Percentiles rank a stretch among this genome's conserved stretches.
phyloP scores from a whole-genome alignment of 1,140 invertebrate genomes.

The Drosophila pachea region DNA sequence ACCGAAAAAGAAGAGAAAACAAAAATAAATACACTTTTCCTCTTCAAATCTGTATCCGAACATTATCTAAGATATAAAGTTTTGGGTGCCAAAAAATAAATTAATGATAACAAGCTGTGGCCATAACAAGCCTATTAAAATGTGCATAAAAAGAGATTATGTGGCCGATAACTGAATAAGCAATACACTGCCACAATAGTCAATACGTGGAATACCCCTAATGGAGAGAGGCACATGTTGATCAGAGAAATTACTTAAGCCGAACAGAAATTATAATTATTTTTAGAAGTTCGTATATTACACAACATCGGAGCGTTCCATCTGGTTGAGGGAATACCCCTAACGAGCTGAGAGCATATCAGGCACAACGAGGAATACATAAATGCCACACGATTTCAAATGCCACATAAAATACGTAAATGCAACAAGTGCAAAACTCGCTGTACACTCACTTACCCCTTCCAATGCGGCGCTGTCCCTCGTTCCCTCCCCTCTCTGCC shows the following conservation, averaged over 20 bases:
- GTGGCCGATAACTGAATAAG: background rate
- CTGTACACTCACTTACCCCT: constrained; percentile 14
- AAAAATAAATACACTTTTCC: background rate
- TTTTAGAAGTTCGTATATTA: background rate
- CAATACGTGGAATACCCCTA: background rate
- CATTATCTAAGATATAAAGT: constrained; percentile 28
- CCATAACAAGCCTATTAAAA: constrained; percentile 19
- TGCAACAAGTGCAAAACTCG: constrained; percentile 67
- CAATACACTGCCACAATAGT: background rate
- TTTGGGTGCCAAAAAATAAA: constrained; percentile 42
- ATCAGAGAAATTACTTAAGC: no score
- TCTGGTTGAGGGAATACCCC: background rate
- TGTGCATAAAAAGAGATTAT: background rate
- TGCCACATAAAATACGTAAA: constrained; percentile 55
- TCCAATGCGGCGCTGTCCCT: background rate
- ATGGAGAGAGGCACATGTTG: no score
- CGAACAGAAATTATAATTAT: background rate
- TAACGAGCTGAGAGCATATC: constrained; percentile 13
- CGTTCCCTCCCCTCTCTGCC: background rate
- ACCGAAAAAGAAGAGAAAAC: constrained; percentile 1
- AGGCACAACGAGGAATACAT: constrained; percentile 8
- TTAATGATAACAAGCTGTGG: constrained; percentile 41
- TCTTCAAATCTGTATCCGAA: background rate
- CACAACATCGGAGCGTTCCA: background rate
- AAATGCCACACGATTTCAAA: constrained; percentile 66